Base-by-base conservation (phyloP, 2,113 vertebrate genomes). In the Crypturellus undulatus region DNA sequence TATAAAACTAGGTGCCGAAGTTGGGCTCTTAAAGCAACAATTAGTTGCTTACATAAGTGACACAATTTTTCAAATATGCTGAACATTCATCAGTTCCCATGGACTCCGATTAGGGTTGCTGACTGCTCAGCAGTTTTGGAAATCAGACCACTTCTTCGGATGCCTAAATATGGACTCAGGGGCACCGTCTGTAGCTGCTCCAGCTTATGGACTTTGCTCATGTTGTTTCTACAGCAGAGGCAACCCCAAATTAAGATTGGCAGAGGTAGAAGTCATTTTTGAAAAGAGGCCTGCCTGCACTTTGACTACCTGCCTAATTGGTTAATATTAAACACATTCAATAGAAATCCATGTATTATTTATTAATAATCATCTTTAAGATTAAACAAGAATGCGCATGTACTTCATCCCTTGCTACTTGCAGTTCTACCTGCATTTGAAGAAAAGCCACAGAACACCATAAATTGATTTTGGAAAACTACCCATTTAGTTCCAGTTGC, bases 11-110 rank as follows among this genome's bases (percentile, higher is more conserved):
- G 40, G 40, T 42, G 87, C 79, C 4, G 20, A 83, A 94, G 81
- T 32, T 75, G 56, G 15, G 43, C 25, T 91, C 56, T 91, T 89
- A 75, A 25, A 5, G 1, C 30, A 89, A 92, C 81, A 90, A 87
- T 91, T 93, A 91, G 79, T 70, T 92, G 84, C 79, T 94, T 97
- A 90, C 64, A 36, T 93, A 95, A 94, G 68, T 90, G 93, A 95
- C 85, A 94, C 88, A 90, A 88, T 95, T 97, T 95, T 93, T 79
- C 60, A 88, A 88, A 92, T 52, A 62, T 3, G 1, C 76, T 90
- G 76, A 91, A 85, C 43, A 90, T 85, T 60, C 47, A 6, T 42
- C 85, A 84, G 90, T 91, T 95, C 95, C 79, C 84, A 90, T 91
- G 87, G 82, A 90, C 87, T 93, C 76, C 85, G 94, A 75, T 94